Evolutionary conservation across 2,888 invertebrate species (phyloP), one percentile per base, ranked within the genome.

Genomic region (Boloria selene): DNA sequence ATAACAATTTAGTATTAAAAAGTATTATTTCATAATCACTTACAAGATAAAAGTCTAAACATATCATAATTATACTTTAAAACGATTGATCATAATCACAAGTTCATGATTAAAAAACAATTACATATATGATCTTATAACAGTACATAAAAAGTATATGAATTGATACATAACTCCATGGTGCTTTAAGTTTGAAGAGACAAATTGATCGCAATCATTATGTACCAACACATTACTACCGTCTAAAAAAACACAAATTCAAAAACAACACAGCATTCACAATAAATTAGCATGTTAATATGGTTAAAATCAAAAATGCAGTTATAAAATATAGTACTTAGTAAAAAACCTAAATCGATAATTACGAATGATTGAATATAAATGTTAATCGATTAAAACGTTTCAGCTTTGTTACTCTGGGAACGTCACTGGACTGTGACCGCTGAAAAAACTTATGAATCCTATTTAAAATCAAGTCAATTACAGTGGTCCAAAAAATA

Each of bases 261-360:
- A 79, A 79, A 82, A 81, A 75, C 69, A 80, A 75, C 77, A 79
- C 79, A 73, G 81, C 85, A 88, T 86, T 85, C 83, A 86, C 38
- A 77, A 84, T 83, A 80, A 81, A 88, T 87, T 86, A 85, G 81
- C 75, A 88, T 90, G 90, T 92, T 92, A 92, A 88, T 89, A 82
- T 73, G 81, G 91, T 91, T 92, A 92, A 91, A 91, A 91, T 90
- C 85, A 87, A 89, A 38, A 88, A 87, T 87, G 88, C 88, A 85
- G 79, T 72, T 72, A 64, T 56, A 75, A 72, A 68, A 38, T 38
- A 38, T 38, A 31, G 31, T 70, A 75, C 42, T 60, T 16, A 82
- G 75, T 79, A 74, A 75, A 75, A 73, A 82, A 81, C 77, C 31
- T 18, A 83, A 81, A 82, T 83, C 81, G 79, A 84, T 82, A 86